Percentiles rank a stretch among this genome's conserved stretches.
phyloP scores from a whole-genome alignment of 2,797 vertebrate species.

The Cyclura pinguis region DNA sequence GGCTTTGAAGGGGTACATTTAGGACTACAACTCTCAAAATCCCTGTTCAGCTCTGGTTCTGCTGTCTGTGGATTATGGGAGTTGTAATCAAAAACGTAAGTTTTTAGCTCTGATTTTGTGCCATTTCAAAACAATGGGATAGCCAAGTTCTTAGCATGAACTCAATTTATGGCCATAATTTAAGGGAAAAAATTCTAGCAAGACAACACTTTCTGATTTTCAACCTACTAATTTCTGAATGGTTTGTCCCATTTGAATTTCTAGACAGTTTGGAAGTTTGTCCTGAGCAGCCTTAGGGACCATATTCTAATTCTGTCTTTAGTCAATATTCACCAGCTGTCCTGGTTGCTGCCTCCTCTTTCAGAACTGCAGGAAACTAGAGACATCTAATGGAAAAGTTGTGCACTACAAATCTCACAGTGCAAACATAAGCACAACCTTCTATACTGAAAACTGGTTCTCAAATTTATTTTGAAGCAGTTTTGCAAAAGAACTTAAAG shows the following conservation, averaged over 20 bases:
- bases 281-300: slow-evolving; percentile 62
- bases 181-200: background rate
- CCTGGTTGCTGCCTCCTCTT: slow-evolving; percentile 33
- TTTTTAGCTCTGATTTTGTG: background rate
- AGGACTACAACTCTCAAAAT: background rate
- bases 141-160: background rate
- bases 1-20: background rate
- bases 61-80: background rate
- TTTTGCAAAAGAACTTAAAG: background rate
- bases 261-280: slow-evolving; percentile 31
- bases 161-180: background rate
- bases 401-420: slow-evolving; percentile 68
- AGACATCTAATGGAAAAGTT: slow-evolving; percentile 82
- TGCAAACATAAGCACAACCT: slow-evolving; percentile 9
- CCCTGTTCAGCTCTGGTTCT: background rate
- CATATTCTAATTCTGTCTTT: slow-evolving; percentile 58
- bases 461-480: slow-evolving; percentile 37
- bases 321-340: slow-evolving; percentile 33
- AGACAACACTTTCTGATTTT: background rate
- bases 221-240: slow-evolving; percentile 4
- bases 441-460: background rate
- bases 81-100: background rate
- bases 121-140: background rate
- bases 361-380: slow-evolving; percentile 74
- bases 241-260: slow-evolving; percentile 22